Conservation (phyloP, 2,113 vertebrate species). For the Tapirus terrestris region DNA sequence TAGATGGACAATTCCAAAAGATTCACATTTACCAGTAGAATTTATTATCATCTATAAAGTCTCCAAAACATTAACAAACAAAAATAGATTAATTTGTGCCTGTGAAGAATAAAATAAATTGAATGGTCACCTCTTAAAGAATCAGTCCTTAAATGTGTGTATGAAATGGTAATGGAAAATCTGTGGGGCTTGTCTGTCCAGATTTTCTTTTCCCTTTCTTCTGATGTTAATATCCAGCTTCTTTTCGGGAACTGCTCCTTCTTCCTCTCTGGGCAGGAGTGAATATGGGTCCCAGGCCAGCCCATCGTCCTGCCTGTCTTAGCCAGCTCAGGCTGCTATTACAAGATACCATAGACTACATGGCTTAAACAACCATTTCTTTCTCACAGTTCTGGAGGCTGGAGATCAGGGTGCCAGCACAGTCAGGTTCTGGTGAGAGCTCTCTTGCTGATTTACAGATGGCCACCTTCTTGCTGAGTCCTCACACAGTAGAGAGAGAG, state of each 20-base stretch:
- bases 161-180: neutral
- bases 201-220: neutral
- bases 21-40: neutral
- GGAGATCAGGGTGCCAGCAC: no score
- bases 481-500: neutral
- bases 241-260: neutral
- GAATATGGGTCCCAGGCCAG: neutral
- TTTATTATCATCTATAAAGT: neutral
- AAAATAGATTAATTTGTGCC: neutral
- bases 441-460: neutral
- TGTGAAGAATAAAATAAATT: neutral
- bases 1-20: neutral
- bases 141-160: neutral
- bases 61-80: neutral
- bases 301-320: neutral
- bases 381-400: neutral
- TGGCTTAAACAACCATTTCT: neutral
- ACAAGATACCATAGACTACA: neutral
- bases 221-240: neutral
- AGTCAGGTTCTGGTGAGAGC: neutral
- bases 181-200: neutral
- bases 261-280: neutral
- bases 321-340: neutral
- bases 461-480: neutral
- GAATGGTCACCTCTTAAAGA: neutral